Evolutionary conservation across 2,797 vertebrate species (phyloP).

Genomic region (Cephalopachus bancanus): DNA sequence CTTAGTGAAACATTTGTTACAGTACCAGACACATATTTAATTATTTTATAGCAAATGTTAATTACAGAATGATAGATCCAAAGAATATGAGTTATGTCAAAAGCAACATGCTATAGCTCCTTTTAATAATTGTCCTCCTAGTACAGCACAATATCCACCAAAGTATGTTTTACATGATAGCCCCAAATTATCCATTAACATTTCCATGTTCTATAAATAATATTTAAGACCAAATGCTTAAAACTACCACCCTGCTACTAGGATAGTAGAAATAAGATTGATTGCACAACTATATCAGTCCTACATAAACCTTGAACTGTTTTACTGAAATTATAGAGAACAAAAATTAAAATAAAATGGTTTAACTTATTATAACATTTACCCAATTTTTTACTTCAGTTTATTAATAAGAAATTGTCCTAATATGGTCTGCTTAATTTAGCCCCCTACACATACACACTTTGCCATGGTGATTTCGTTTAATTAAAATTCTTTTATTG

Average conservation of each 20-base stretch:
- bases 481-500: constrained; percentile 69
- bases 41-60: neutral
- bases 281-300: neutral
- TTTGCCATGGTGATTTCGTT: constrained; percentile 30
- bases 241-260: neutral
- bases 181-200: neutral
- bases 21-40: neutral
- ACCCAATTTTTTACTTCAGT: constrained; percentile 45
- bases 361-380: neutral
- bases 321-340: neutral
- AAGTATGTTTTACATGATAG: neutral
- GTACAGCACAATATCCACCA: too few species aligned
- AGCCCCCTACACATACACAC: neutral
- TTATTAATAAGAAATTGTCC: neutral
- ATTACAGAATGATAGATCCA: neutral
- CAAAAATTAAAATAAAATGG: neutral
- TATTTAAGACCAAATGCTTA: constrained; percentile 30
- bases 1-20: neutral
- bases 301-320: neutral
- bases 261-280: neutral
- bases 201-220: neutral
- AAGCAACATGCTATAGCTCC: neutral
- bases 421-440: neutral
- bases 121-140: neutral
- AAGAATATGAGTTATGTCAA: neutral